Conservation (phyloP, 1,140 invertebrate species). For the Panulirus ornatus region DNA sequence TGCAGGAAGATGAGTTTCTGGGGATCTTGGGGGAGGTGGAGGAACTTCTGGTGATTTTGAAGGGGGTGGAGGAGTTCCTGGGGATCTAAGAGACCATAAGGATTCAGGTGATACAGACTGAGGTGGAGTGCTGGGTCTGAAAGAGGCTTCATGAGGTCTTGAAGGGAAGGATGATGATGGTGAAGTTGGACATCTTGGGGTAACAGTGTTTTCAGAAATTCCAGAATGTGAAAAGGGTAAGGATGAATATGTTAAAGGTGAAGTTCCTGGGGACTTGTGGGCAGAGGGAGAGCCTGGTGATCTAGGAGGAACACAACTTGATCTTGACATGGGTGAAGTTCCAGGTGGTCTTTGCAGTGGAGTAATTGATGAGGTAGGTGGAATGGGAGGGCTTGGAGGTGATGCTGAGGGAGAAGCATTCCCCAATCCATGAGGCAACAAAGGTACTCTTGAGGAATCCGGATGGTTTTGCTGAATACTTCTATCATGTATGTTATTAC, state of each 20-base stretch:
- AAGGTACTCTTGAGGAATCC: constrained; percentile 11
- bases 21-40: constrained; percentile 26
- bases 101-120: neutral
- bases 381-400: constrained; percentile 39
- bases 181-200: neutral
- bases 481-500: constrained; percentile 12
- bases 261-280: neutral
- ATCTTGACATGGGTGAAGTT: constrained; percentile 8
- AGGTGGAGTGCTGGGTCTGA: neutral
- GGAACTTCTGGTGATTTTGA: constrained; percentile 41
- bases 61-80: constrained; percentile 37
- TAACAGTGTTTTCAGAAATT: neutral
- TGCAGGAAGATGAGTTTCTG: constrained; percentile 2
- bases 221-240: neutral
- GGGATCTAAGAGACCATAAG: neutral
- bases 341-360: constrained; percentile 39
- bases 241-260: constrained; percentile 14
- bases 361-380: constrained; percentile 34
- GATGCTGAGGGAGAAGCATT: constrained; percentile 39
- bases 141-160: neutral
- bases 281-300: constrained; percentile 1
- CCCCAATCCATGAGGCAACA: constrained; percentile 26
- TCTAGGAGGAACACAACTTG: constrained; percentile 37
- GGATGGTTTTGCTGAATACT: constrained; percentile 12
- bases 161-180: constrained; percentile 24